Percentiles rank a stretch among this genome's conserved stretches.
Evolutionary conservation across 2,797 vertebrate species (phyloP).

Genomic region (Muraenolepis orangiensis): DNA sequence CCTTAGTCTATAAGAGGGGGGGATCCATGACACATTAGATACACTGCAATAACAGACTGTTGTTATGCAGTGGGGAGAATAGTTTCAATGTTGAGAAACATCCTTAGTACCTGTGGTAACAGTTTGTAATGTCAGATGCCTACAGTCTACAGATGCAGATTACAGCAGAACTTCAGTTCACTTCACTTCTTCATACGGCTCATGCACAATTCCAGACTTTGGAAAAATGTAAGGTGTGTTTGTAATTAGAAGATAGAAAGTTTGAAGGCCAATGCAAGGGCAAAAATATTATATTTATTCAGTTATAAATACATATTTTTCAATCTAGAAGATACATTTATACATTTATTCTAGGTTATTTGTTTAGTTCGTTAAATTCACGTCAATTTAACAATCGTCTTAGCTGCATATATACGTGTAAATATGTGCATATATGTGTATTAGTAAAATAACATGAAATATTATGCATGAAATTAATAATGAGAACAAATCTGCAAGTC

Average conservation of each 20-base stretch:
- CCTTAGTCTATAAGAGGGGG: too few species aligned
- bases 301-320: not conserved
- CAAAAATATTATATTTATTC: not conserved
- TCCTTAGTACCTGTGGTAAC: not conserved
- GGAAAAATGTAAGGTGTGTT: not conserved
- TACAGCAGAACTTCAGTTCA: too few species aligned
- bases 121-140: not conserved
- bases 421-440: too few species aligned
- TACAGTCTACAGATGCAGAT: too few species aligned
- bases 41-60: not conserved
- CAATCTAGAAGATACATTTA: not conserved
- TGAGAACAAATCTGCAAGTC: too few species aligned
- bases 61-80: not conserved
- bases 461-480: too few species aligned
- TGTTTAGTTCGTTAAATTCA: not conserved
- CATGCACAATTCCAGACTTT: not conserved
- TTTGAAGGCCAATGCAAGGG: not conserved
- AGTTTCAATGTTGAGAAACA: not conserved
- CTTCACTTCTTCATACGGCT: not conserved
- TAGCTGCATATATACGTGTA: too few species aligned
- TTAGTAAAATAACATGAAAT: too few species aligned
- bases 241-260: not conserved
- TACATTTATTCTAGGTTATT: not conserved
- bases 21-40: not conserved
- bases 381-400: not conserved